These are phyloP conservation scores for Lymantria dispar DNA, from an alignment of 2,888 invertebrate genomes.

Conservation along the genomic window DNA sequence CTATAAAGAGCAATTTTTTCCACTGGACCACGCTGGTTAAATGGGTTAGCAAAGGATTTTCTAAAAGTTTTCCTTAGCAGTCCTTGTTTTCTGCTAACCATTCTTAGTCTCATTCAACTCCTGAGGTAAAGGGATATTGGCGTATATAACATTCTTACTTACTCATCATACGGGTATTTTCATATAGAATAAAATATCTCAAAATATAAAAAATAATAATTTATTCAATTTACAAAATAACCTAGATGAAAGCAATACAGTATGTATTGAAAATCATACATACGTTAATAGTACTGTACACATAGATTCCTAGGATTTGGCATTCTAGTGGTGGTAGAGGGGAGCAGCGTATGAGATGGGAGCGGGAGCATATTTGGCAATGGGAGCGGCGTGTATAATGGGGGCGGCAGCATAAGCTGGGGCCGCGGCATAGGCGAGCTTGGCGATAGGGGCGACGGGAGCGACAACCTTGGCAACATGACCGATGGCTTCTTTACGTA, in stretches of 20 bases:
- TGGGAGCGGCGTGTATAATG: constrained; percentile 45
- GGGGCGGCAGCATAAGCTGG: constrained; percentile 51
- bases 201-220: constrained; percentile 14
- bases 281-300: constrained; percentile 36
- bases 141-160: no score
- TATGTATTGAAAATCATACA: constrained; percentile 42
- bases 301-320: constrained; percentile 52
- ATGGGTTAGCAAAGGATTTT: no score
- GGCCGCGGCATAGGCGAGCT: constrained; percentile 52
- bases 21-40: no score
- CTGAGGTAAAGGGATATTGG: no score
- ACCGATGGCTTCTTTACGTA: constrained; percentile 66
- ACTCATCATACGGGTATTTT: no score
- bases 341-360: constrained; percentile 51
- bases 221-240: constrained; percentile 42
- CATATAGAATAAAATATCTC: neutral
- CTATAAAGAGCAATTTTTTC: no score
- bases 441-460: constrained; percentile 41
- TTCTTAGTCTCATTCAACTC: no score
- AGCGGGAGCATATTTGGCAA: constrained; percentile 44
- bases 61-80: no score
- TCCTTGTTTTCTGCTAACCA: no score
- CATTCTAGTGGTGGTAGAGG: constrained; percentile 65
- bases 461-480: constrained; percentile 52
- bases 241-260: constrained; percentile 32